A percentile compares a stretch with the other conserved stretches of the same genome.
Evolutionary conservation across 2,888 invertebrate genomes (phyloP).

Genomic region (Epirrhoe tristata): DNA sequence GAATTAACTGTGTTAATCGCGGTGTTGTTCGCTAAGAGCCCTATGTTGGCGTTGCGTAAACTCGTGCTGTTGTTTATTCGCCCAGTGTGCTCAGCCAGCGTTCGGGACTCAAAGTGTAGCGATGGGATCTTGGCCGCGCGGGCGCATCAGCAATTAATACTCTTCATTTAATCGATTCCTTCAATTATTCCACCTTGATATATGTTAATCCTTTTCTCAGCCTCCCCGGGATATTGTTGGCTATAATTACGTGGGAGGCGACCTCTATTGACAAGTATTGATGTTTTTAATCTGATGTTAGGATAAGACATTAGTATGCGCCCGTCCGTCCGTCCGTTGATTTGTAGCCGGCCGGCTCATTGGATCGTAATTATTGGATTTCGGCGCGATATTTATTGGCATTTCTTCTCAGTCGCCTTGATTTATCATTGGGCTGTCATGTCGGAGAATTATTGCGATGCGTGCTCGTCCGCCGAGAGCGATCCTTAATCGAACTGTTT

Average conservation of each 20-base stretch:
- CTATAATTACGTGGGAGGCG: slow-evolving; percentile 85
- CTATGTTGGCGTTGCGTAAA: slow-evolving; percentile 39
- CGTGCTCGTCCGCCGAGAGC: slow-evolving; percentile 57
- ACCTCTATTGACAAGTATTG: slow-evolving; percentile 84
- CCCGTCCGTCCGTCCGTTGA: slow-evolving; percentile 74
- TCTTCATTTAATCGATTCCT: slow-evolving; percentile 85
- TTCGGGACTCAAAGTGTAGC: slow-evolving; percentile 60
- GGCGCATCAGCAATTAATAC: slow-evolving; percentile 84
- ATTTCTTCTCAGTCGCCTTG: slow-evolving; percentile 78
- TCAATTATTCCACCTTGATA: slow-evolving; percentile 84
- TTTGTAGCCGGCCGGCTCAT: slow-evolving; percentile 82
- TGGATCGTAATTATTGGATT: slow-evolving; percentile 83
- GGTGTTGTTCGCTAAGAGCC: slow-evolving; percentile 67
- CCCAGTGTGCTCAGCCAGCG: slow-evolving; percentile 39
- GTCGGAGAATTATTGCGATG: slow-evolving; percentile 70
- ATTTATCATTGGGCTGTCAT: slow-evolving; percentile 78
- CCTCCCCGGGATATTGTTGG: slow-evolving; percentile 83
- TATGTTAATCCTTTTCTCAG: slow-evolving; percentile 80
- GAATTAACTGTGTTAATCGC: slow-evolving; percentile 81
- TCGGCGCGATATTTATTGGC: slow-evolving; percentile 82
- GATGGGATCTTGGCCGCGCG: slow-evolving; percentile 64
- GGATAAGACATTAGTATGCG: slow-evolving; percentile 84
- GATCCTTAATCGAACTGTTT: slow-evolving; percentile 60
- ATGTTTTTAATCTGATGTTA: slow-evolving; percentile 85
- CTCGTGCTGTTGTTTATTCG: slow-evolving; percentile 46